phyloP scores from a whole-genome alignment of 2,113 vertebrate species.

The Gopherus flavomarginatus region DNA sequence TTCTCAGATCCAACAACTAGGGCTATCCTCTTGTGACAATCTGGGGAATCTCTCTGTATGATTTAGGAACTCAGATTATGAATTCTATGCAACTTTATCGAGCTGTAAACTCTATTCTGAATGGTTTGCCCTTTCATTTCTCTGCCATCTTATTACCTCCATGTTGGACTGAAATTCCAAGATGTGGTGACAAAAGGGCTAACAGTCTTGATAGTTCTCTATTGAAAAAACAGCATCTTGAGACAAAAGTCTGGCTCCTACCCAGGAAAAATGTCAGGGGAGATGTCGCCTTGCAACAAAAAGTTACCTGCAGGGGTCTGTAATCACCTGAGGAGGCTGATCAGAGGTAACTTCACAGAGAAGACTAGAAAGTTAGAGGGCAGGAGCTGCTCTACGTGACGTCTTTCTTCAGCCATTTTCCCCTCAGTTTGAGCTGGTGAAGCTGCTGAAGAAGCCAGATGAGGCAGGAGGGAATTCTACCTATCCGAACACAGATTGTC shows the following conservation, averaged over 20 bases:
- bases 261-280: background rate
- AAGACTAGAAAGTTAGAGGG: background rate
- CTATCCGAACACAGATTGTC: background rate
- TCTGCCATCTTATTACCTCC: background rate
- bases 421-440: background rate
- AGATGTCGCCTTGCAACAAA: background rate
- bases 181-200: background rate
- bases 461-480: background rate
- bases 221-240: background rate
- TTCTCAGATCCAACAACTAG: background rate
- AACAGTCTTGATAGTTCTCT: background rate
- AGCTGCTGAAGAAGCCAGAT: background rate
- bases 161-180: background rate
- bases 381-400: background rate
- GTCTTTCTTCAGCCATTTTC: background rate
- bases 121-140: background rate
- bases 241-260: background rate
- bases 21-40: background rate
- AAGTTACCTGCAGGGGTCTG: background rate
- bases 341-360: background rate
- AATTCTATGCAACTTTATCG: background rate
- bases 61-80: background rate
- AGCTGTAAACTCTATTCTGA: background rate
- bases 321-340: background rate
- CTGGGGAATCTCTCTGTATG: background rate